These are phyloP conservation scores for Orthonyx spaldingii DNA, from an alignment of 2,113 vertebrate genomes.

Conservation along the genomic window DNA sequence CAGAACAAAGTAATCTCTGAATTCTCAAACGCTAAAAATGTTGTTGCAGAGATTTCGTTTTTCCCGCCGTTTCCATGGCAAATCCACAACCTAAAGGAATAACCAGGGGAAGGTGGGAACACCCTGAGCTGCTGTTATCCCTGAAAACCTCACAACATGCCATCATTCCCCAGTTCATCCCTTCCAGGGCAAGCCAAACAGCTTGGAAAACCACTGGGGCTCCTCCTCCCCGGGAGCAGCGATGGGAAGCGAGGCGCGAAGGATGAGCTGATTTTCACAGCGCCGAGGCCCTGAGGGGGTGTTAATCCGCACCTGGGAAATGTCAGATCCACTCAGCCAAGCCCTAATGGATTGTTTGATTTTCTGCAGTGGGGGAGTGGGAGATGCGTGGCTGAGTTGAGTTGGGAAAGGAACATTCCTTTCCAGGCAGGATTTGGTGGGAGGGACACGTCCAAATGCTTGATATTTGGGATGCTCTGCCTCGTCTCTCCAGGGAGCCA, in stretches of 20 bases:
- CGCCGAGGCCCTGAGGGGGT: background rate
- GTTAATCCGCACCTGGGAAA: slow-evolving; percentile 60
- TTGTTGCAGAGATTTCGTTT: background rate
- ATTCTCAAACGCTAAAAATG: background rate
- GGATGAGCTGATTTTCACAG: background rate
- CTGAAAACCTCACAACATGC: background rate
- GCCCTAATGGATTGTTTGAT: slow-evolving; percentile 27
- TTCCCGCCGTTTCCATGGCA: accelerated
- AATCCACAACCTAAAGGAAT: too few species aligned
- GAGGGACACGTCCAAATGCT: background rate
- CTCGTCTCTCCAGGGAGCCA: background rate
- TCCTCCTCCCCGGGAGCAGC: background rate
- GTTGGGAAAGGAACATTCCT: too few species aligned
- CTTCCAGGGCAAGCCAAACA: background rate
- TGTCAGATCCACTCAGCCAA: slow-evolving; percentile 28
- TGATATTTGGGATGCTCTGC: background rate
- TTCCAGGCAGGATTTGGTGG: background rate
- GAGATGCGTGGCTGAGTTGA: background rate
- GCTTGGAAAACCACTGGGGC: background rate
- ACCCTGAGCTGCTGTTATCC: too few species aligned
- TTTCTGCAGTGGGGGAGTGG: background rate
- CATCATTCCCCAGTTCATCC: background rate
- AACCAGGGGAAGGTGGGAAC: too few species aligned
- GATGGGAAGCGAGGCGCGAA: background rate
- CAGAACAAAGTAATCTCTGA: background rate